Percentiles rank a stretch among this genome's conserved stretches.
Evolutionary conservation across 2,888 invertebrate species (phyloP).

Genomic region (Mythimna impura): DNA sequence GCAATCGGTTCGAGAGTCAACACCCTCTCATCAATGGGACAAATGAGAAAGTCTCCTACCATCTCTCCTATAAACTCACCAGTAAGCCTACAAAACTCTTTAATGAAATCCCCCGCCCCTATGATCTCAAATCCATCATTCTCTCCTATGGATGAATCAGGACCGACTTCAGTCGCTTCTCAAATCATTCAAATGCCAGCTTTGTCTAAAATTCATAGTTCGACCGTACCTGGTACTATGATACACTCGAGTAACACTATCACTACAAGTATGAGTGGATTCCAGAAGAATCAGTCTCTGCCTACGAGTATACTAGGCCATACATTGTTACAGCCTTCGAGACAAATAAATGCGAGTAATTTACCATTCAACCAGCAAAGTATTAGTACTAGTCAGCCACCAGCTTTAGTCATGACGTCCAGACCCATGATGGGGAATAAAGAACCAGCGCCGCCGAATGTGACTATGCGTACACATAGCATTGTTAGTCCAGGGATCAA

Average conservation of each 20-base stretch:
- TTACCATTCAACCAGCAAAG: conserved; percentile 84
- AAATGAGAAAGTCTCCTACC: conserved; percentile 86
- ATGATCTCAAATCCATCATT: conserved; percentile 80
- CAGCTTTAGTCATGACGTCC: conserved; percentile 88
- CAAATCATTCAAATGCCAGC: conserved; percentile 89
- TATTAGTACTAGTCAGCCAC: conserved; percentile 88
- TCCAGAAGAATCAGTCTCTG: conserved; percentile 81
- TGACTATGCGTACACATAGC: conserved; percentile 86
- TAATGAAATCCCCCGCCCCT: conserved; percentile 87
- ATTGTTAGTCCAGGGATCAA: conserved; percentile 83
- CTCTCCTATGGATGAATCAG: conserved; percentile 76
- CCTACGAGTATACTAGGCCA: conserved; percentile 88
- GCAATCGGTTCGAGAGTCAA: conserved; percentile 84
- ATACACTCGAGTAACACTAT: conserved; percentile 84
- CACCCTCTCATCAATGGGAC: conserved; percentile 81
- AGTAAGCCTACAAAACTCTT: conserved; percentile 77
- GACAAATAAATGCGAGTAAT: conserved; percentile 82
- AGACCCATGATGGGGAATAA: conserved; percentile 83
- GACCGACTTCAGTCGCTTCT: conserved; percentile 76
- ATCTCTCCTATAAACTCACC: conserved; percentile 86
- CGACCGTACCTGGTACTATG: conserved; percentile 76
- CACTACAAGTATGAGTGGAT: conserved; percentile 81
- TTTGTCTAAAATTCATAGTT: conserved; percentile 85
- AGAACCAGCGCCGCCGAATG: conserved; percentile 85
- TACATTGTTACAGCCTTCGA: conserved; percentile 85